Percentiles rank a stretch among this genome's conserved stretches.
These are phyloP conservation scores for Pseudomyrmex pallidus DNA, from an alignment of 1,140 invertebrate species.

Conservation along the genomic window DNA sequence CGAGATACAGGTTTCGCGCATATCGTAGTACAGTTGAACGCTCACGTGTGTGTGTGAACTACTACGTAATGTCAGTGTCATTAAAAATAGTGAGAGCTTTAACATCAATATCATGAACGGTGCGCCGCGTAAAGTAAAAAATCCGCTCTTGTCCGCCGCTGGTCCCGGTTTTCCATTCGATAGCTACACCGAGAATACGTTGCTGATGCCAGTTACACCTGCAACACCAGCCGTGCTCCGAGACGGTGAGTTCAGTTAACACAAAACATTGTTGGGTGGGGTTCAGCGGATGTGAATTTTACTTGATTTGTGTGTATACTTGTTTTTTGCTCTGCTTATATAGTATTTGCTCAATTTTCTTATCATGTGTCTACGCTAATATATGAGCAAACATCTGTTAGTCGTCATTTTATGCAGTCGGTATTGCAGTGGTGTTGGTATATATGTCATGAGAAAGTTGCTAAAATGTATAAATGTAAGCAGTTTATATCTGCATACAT, in stretches of 20 bases:
- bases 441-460: not conserved
- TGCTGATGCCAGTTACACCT: constrained; percentile 83
- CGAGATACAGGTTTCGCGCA: no score
- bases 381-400: constrained; percentile 53
- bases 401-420: constrained; percentile 11
- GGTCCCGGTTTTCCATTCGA: constrained; percentile 81
- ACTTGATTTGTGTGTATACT: not conserved
- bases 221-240: constrained; percentile 79
- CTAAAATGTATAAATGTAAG: not conserved
- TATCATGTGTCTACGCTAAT: not conserved
- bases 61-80: constrained; percentile 69
- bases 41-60: no score
- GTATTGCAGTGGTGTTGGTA: not conserved
- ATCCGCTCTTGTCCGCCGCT: constrained; percentile 83
- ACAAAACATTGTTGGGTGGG: constrained; percentile 70
- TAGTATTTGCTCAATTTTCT: not conserved
- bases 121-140: constrained; percentile 79
- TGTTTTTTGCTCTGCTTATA: not conserved
- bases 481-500: not conserved
- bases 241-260: constrained; percentile 80
- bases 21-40: no score
- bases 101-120: constrained; percentile 76
- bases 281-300: constrained; percentile 24
- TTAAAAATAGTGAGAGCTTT: constrained; percentile 49
- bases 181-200: constrained; percentile 75